A percentile compares a stretch with the other conserved stretches of the same genome.
Conservation (phyloP, 1,140 invertebrate species). For the Halesus radiatus region DNA sequence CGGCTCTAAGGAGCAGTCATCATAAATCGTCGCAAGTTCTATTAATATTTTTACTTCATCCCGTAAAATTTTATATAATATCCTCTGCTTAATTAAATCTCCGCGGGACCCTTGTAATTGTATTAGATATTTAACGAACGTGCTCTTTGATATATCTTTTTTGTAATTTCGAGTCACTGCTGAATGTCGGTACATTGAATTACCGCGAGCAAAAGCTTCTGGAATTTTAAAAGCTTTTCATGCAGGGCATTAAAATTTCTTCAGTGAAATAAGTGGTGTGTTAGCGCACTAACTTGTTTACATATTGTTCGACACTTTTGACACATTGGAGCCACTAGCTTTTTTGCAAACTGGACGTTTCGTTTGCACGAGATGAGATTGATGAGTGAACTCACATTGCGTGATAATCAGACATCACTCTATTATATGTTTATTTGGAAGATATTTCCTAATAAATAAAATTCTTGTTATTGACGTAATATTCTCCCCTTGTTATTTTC, state of each 20-base stretch:
- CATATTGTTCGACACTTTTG: not conserved
- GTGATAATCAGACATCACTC: too few relatives aligned
- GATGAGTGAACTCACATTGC: too few relatives aligned
- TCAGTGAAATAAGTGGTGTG: not conserved
- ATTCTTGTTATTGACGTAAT: too few relatives aligned
- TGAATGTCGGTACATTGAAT: slow-evolving; percentile 6
- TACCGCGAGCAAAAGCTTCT: not conserved
- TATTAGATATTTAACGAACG: not conserved
- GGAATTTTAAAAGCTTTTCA: slow-evolving; percentile 6
- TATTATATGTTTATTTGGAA: too few relatives aligned
- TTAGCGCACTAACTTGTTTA: not conserved
- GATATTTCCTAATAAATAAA: too few relatives aligned
- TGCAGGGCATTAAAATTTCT: not conserved
- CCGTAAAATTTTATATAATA: not conserved
- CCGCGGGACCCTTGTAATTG: not conserved
- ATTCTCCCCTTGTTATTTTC: too few relatives aligned
- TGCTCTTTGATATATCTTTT: not conserved
- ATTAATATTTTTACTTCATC: not conserved
- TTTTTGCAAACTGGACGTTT: too few relatives aligned
- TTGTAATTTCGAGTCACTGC: not conserved
- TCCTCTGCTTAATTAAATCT: not conserved
- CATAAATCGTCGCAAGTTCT: not conserved
- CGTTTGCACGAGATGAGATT: too few relatives aligned
- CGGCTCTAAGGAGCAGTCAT: not conserved
- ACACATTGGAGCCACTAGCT: too few relatives aligned